Evolutionary conservation across 2,888 invertebrate genomes (phyloP).

Genomic region (Ditylenchus weischeri): DNA sequence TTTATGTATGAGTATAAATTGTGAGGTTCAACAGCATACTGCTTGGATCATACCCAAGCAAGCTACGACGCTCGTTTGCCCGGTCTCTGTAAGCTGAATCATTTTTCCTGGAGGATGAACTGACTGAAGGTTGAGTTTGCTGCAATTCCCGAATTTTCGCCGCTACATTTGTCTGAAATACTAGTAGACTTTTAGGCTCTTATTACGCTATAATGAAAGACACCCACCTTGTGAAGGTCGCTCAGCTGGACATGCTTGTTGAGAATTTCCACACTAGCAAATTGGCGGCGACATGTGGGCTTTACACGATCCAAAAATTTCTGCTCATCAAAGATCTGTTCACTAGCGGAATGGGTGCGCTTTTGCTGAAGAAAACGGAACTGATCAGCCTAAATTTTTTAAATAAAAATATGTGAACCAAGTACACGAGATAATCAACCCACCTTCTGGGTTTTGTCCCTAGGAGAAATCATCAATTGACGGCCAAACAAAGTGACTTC

Average conservation of each 20-base stretch:
- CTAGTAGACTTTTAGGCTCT: no score
- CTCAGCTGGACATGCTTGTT: no score
- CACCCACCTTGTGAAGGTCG: no score
- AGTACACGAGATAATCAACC: background rate
- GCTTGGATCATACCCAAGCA: constrained; percentile 69
- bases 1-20: background rate
- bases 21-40: background rate
- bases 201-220: no score
- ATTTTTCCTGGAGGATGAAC: background rate
- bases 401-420: no score
- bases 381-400: no score
- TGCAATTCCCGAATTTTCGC: no score
- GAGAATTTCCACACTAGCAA: constrained; percentile 82
- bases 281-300: constrained; percentile 88
- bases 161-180: no score
- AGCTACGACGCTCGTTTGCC: constrained; percentile 88
- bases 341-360: background rate
- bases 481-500: constrained; percentile 36
- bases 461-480: constrained; percentile 38
- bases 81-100: constrained; percentile 76
- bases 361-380: no score
- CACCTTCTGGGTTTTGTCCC: background rate
- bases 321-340: constrained; percentile 41
- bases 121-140: background rate
- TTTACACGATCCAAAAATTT: constrained; percentile 74